Evolutionary conservation across 2,113 vertebrate species (phyloP).

Genomic region (Mus pahari): DNA sequence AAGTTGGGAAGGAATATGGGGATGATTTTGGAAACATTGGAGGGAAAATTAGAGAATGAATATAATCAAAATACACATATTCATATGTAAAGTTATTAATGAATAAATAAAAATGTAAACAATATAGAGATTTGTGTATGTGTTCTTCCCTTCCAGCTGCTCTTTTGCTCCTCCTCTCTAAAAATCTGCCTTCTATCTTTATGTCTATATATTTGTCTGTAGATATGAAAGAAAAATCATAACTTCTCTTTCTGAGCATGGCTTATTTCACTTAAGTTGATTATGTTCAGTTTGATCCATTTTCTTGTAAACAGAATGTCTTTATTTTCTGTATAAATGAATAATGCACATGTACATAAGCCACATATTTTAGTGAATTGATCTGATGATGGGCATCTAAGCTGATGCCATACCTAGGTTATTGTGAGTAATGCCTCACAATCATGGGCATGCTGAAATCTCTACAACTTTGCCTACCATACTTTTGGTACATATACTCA

Average conservation of each 20-base stretch:
- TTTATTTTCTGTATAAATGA: background rate
- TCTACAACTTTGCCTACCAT: background rate
- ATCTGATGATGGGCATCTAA: background rate
- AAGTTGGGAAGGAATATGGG: background rate
- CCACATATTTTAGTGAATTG: background rate
- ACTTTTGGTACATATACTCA: background rate
- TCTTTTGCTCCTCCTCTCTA: background rate
- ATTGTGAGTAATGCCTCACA: background rate
- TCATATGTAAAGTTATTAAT: background rate
- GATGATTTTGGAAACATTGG: background rate
- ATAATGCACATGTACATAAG: background rate
- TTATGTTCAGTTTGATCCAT: background rate
- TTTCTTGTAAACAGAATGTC: background rate
- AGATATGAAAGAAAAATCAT: background rate
- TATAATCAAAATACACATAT: background rate
- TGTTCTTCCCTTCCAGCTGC: background rate
- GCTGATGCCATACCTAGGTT: background rate
- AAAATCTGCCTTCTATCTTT: background rate
- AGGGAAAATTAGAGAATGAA: background rate
- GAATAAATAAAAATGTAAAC: background rate
- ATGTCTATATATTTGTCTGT: background rate
- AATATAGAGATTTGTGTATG: background rate
- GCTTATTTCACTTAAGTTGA: background rate
- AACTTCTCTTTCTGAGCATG: background rate
- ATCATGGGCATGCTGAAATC: background rate